Evolutionary conservation across 2,888 invertebrate genomes (phyloP).

Genomic region (Nipponacmea schrenckii): DNA sequence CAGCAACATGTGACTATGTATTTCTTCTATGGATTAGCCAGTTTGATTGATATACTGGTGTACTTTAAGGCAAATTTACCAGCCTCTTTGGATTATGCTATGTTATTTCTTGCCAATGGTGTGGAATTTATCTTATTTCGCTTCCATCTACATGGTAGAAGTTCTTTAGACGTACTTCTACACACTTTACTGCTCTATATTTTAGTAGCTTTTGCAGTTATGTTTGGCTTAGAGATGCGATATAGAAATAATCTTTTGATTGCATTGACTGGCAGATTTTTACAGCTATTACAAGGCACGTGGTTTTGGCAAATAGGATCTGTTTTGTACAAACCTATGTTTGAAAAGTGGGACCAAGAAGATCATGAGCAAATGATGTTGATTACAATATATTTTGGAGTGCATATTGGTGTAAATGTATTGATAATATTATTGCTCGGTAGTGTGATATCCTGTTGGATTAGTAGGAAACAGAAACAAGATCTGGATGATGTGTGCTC

Average conservation of each 20-base stretch:
- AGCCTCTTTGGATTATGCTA: slow-evolving; percentile 67
- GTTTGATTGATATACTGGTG: slow-evolving; percentile 66
- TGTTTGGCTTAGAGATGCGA: slow-evolving; percentile 22
- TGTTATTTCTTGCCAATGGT: slow-evolving; percentile 65
- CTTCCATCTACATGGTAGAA: slow-evolving; percentile 70
- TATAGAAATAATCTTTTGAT: neutral
- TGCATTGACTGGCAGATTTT: neutral
- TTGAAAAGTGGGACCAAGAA: slow-evolving; percentile 66
- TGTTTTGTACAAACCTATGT: slow-evolving; percentile 70
- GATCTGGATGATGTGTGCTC: slow-evolving; percentile 37
- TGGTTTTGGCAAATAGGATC: slow-evolving; percentile 71
- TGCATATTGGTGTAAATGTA: slow-evolving; percentile 52
- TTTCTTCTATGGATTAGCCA: slow-evolving; percentile 70
- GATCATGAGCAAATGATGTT: slow-evolving; percentile 69
- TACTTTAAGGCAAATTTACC: slow-evolving; percentile 64
- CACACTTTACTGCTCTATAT: slow-evolving; percentile 70
- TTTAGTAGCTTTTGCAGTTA: too few species aligned
- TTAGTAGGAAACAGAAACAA: slow-evolving; percentile 15
- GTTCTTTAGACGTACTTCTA: slow-evolving; percentile 63
- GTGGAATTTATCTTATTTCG: slow-evolving; percentile 70
- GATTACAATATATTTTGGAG: slow-evolving; percentile 66
- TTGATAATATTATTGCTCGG: neutral
- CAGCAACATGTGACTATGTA: slow-evolving; percentile 72
- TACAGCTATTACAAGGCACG: slow-evolving; percentile 67
- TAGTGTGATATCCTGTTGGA: neutral